Evolutionary conservation across 2,113 vertebrate species (phyloP), one percentile per base, ranked within the genome.

Genomic region (Erpornis zantholeuca): DNA sequence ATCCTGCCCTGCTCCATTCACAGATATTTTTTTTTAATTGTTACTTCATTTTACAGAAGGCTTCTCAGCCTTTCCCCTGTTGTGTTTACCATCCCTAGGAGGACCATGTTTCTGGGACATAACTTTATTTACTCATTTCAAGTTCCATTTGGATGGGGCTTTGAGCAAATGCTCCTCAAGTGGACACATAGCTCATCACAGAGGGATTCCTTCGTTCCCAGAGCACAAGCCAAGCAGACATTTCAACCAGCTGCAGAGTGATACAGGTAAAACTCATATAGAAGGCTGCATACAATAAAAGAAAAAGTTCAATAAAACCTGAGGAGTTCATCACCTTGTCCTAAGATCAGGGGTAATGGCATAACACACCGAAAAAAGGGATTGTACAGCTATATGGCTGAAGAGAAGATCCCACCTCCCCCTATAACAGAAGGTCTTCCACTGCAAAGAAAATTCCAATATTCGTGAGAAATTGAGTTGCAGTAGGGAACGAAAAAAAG

Each of bases 221-320:
- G 2, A 49, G 22, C 24, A 59, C 29, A 54, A 57, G 28, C 10
- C 52, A 52, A 40, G 44, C 31, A 68, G 6, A 44, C 0, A 2
- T 29, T 42, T 66, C 61, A 82, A 59, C 40, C 23, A 70, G 6
- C 7, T 54, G 22, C 52, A 52, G 40, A 65, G 33, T 1, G 7
- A 49, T 44, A 57, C 14, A 12, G 0, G 0, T 33, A n/a, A 71
- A 88, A 82, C 24, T 4, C 0, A 36, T 50, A 49, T 11, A 45
- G 60, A 92, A 76, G 7, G 16, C 19, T 21, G 4, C 2, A 13
- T 17, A 28, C 1, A 7, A 21, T 5, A 50, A 88, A 56, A 60
- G 5, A 23, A 42, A 60, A 75, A 6, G 23, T 33, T 40, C n/a
- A 75, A 6, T 60, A 60, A 84, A 71, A 31, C 18, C 44, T 33